phyloP scores from a whole-genome alignment of 2,797 vertebrate species.

The Emys orbicularis region DNA sequence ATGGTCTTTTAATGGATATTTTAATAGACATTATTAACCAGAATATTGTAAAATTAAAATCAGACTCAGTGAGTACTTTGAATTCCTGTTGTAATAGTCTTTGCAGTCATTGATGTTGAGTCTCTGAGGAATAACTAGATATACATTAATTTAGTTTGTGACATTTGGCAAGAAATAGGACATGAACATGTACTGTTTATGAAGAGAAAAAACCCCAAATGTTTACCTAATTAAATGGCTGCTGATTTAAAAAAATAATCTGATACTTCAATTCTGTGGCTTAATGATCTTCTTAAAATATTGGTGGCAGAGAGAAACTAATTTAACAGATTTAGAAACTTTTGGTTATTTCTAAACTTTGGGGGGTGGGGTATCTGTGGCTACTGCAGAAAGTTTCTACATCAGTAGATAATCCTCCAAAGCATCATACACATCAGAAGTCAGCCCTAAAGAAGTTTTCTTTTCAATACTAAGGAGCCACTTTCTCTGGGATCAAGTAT shows the following conservation, averaged over 20 bases:
- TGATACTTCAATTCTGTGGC: background rate
- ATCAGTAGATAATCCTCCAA: background rate
- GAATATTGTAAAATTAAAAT: slow-evolving; percentile 78
- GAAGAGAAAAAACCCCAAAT: background rate
- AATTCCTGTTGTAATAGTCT: slow-evolving; percentile 62
- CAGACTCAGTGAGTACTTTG: slow-evolving; percentile 64
- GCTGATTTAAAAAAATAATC: background rate
- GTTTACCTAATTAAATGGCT: slow-evolving; percentile 20
- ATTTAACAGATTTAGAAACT: background rate
- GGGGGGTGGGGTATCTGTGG: background rate
- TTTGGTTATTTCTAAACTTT: background rate
- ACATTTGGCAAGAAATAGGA: slow-evolving; percentile 46
- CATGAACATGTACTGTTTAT: background rate
- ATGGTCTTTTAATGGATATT: slow-evolving; percentile 80
- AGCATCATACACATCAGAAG: background rate
- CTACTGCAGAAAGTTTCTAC: background rate
- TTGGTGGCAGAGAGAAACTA: background rate
- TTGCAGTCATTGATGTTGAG: slow-evolving; percentile 57
- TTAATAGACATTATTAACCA: slow-evolving; percentile 79
- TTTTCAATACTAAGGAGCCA: slow-evolving; percentile 3
- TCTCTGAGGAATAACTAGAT: slow-evolving; percentile 59
- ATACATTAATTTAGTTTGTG: slow-evolving; percentile 63
- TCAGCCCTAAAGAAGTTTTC: slow-evolving; percentile 29
- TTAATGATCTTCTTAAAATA: background rate
- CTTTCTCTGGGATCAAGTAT: slow-evolving; percentile 25